Percentiles rank a stretch among this genome's conserved stretches.
phyloP scores from a whole-genome alignment of 2,113 vertebrate species.

The Lethenteron camtschaticum region DNA sequence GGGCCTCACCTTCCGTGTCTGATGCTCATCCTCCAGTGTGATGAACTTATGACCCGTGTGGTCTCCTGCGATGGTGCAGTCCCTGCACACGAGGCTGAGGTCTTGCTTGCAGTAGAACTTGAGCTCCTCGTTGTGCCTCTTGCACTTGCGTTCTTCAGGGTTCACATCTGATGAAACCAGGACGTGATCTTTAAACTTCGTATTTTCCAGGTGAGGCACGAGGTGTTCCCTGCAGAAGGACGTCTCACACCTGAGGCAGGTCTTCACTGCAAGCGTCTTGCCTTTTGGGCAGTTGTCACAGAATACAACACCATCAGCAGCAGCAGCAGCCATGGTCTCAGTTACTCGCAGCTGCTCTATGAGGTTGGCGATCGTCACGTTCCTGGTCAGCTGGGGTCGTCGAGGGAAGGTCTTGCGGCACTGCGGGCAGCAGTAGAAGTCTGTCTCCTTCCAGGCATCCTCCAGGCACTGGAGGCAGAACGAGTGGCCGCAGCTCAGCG shows the following conservation, averaged over 20 bases:
- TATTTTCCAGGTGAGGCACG: not conserved
- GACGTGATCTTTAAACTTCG: not conserved
- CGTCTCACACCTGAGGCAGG: constrained; percentile 9
- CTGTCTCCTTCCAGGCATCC: no score
- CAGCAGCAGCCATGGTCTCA: not conserved
- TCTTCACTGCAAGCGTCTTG: constrained; percentile 3
- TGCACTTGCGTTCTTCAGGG: constrained; percentile 1
- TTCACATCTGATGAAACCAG: not conserved
- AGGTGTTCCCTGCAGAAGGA: constrained; percentile 8
- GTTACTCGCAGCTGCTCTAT: no score
- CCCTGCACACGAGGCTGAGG: constrained; percentile 5
- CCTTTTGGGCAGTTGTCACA: constrained; percentile 7
- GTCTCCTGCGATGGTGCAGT: constrained; percentile 1
- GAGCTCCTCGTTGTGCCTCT: not conserved
- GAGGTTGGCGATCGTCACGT: no score
- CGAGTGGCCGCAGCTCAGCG: no score
- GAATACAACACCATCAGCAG: not conserved
- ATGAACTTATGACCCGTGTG: constrained; percentile 7
- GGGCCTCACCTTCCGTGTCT: not conserved
- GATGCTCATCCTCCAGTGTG: constrained; percentile 6
- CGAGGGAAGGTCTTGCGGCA: no score
- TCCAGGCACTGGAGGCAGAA: no score
- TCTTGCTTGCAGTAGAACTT: constrained; percentile 9
- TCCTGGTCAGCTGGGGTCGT: no score
- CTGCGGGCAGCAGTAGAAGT: no score